Conservation (phyloP, 2,113 vertebrate genomes). For the Zeus faber region DNA sequence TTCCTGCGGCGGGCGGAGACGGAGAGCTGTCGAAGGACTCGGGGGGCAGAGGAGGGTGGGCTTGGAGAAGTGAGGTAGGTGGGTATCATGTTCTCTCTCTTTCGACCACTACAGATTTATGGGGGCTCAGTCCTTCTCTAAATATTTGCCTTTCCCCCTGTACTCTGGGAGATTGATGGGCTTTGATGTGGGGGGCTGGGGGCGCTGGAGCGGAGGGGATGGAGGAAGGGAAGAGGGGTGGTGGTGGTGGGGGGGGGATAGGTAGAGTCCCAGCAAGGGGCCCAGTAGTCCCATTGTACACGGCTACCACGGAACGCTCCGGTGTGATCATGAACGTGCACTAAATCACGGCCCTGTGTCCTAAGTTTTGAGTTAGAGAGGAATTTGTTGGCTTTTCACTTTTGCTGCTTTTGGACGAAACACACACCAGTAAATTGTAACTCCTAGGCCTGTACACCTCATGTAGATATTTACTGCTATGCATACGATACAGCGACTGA, state of each 20-base stretch:
- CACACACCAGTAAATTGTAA: not conserved
- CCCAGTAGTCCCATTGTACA: conserved; percentile 9
- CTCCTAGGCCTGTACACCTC: not conserved
- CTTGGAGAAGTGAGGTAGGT: conserved; percentile 36
- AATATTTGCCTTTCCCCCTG: conserved; percentile 82
- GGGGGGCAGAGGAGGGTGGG: conserved; percentile 43
- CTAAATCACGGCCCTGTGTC: not conserved
- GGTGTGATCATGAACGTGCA: not conserved
- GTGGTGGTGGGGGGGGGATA: conserved; percentile 43
- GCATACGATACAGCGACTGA: conserved; percentile 22
- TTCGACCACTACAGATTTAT: conserved; percentile 79
- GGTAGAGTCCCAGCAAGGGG: conserved; percentile 47
- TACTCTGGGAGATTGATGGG: conserved; percentile 78
- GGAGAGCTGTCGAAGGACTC: conserved; percentile 59
- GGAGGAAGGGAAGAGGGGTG: conserved; percentile 13
- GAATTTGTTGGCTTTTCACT: not conserved
- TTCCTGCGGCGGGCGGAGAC: conserved; percentile 61
- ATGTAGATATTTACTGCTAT: conserved; percentile 6
- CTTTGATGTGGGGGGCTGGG: conserved; percentile 68
- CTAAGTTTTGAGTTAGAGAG: not conserved
- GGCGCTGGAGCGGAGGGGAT: not conserved
- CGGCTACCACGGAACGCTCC: not conserved
- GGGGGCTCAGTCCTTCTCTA: conserved; percentile 78
- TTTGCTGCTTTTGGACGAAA: not conserved
- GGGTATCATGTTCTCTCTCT: conserved; percentile 72